Percentiles rank a stretch among this genome's conserved stretches.
Evolutionary conservation across 2,113 vertebrate species (phyloP).

Genomic region (Bothrops jararaca): DNA sequence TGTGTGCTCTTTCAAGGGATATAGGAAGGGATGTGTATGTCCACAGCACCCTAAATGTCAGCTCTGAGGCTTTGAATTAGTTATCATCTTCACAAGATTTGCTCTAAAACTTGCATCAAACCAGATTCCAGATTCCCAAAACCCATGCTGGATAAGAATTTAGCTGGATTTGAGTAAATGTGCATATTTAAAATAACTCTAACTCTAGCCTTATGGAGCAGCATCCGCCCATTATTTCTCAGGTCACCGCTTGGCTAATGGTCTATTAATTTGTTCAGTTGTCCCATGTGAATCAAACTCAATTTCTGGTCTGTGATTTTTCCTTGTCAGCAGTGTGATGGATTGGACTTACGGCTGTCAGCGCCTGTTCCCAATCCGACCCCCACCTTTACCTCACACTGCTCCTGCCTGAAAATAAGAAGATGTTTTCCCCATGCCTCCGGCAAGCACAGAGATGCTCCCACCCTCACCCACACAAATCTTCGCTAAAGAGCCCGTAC

Average conservation of each 20-base stretch:
- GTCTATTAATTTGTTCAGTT: constrained; percentile 99
- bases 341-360: constrained; percentile 96
- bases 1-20: fast-evolving
- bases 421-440: constrained; percentile 47
- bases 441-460: constrained; percentile 8
- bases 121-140: neutral
- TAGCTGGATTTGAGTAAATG: neutral
- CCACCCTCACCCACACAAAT: constrained; percentile 1
- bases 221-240: constrained; percentile 82
- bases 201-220: constrained; percentile 44
- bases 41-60: neutral
- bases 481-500: constrained; percentile 13
- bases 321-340: constrained; percentile 87
- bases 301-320: constrained; percentile 82
- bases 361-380: constrained; percentile 59
- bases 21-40: fast-evolving
- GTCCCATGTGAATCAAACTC: constrained; percentile 93
- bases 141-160: neutral
- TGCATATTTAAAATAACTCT: constrained; percentile 22
- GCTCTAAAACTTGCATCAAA: neutral
- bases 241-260: constrained; percentile 99
- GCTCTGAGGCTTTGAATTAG: neutral
- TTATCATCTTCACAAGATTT: neutral
- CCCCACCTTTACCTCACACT: constrained; percentile 41
- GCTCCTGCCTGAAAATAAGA: constrained; percentile 68